Conservation (phyloP, 2,888 invertebrate species). For the Dichetophora obliterata region DNA sequence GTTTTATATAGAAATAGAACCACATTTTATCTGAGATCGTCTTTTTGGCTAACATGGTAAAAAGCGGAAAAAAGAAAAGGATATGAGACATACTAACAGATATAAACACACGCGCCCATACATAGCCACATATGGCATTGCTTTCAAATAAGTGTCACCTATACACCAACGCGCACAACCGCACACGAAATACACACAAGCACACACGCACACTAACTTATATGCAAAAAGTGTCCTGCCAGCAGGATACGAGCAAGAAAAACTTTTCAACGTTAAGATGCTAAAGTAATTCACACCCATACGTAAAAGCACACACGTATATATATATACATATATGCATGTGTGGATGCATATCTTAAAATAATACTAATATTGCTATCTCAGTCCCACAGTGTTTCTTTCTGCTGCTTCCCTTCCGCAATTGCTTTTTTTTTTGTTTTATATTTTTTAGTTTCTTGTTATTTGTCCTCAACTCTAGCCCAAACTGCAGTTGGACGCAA, state of each 20-base stretch:
- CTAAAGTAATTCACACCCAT: constrained; percentile 21
- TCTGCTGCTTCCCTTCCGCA: no score
- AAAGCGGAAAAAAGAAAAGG: background rate
- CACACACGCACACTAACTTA: background rate
- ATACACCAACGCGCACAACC: background rate
- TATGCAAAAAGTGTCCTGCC: constrained; percentile 17
- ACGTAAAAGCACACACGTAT: background rate
- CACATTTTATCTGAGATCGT: constrained; percentile 24
- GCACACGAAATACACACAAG: background rate
- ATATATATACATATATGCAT: background rate
- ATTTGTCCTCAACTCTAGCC: background rate
- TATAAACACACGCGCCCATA: background rate
- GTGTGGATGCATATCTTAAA: no score
- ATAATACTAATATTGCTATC: no score
- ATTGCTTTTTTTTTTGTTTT: no score
- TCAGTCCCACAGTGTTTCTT: no score
- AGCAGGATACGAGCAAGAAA: constrained; percentile 6
- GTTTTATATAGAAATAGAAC: constrained; percentile 22
- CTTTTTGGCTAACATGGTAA: background rate
- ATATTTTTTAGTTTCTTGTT: background rate
- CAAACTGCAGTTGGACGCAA: constrained; percentile 25
- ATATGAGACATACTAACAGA: background rate
- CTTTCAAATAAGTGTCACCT: background rate
- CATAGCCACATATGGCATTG: background rate
- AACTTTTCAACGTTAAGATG: constrained; percentile 23